Base-by-base conservation (phyloP, 2,888 invertebrate genomes). In the Acleris cristana region DNA sequence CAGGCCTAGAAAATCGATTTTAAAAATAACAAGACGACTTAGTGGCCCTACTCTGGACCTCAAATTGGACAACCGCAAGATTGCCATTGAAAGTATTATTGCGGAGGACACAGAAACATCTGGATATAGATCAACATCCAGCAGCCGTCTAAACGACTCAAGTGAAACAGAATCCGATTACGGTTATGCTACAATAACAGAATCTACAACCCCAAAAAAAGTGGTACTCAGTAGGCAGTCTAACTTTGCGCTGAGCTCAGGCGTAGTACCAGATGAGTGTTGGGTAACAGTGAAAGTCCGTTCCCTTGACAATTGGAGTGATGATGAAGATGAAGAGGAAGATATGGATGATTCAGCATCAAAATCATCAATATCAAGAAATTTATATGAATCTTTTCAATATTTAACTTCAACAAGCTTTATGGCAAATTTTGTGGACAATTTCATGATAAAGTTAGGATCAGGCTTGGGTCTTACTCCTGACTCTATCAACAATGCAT, bases 321-420 rank as follows among this genome's bases (percentile, higher is more conserved):
- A 90, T 64, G 90, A 92, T 14, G 89, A 89, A 44, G 90, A 92
- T 14, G 89, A 89, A 44, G 88, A 88, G 48, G 89, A 92, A 26
- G 85, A 88, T 52, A 71, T 76, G 44, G 76, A 80, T 66, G 85
- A 87, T 68, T 74, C 76, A 44, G 78, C 76, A 7, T 85, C 89
- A 21, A 87, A 85, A 65, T 72, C 76, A 63, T 86, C 89, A 5
- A 71, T 84, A 51, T 79, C 80, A n/a, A 80, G 83, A 64, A 87
- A 86, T 71, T 81, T 91, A 68, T 93, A 84, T 72, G 92, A 93
- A 75, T 90, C 83, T 51, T 79, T 86, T 72, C 87, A 93, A 53
- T 95, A 94, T 76, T 86, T 96, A 0, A 95, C 94, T 77, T 96
- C 96, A 0, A 82, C 89, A 48, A 92, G 89, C 56, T 97, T 96